Conservation (phyloP, 2,797 vertebrate species). For the Aselliscus stoliczkanus region DNA sequence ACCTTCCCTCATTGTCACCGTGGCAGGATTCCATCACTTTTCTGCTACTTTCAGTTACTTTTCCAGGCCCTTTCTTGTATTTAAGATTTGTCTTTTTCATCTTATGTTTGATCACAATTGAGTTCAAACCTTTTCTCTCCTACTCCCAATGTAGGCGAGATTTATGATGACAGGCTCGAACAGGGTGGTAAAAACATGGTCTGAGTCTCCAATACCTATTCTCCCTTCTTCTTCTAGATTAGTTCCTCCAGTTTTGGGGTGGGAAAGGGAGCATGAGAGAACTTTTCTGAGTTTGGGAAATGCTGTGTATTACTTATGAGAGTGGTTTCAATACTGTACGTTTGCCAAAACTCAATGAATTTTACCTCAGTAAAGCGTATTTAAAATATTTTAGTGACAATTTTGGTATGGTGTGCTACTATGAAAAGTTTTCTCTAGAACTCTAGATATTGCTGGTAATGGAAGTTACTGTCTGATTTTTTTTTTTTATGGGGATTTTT, state of each 20-base stretch:
- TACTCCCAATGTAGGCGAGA: background rate
- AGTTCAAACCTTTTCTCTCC: background rate
- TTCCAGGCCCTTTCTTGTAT: background rate
- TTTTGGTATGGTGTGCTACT: background rate
- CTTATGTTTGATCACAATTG: background rate
- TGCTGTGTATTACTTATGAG: background rate
- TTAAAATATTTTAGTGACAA: background rate
- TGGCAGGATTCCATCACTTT: background rate
- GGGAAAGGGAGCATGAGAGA: background rate
- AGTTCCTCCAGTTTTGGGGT: background rate
- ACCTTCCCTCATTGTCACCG: background rate
- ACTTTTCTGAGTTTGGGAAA: background rate
- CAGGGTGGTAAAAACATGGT: background rate
- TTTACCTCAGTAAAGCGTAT: background rate
- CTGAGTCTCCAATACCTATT: background rate
- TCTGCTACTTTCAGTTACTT: background rate
- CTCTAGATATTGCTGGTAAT: background rate
- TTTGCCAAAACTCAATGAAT: background rate
- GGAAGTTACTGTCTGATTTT: background rate
- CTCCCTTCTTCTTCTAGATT: background rate
- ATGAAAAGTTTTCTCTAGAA: background rate
- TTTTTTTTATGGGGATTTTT: background rate
- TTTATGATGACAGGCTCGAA: background rate
- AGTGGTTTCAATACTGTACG: background rate
- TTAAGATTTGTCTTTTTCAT: background rate